Conservation (phyloP, 2,113 vertebrate genomes). For the Nothobranchius kuhntae region DNA sequence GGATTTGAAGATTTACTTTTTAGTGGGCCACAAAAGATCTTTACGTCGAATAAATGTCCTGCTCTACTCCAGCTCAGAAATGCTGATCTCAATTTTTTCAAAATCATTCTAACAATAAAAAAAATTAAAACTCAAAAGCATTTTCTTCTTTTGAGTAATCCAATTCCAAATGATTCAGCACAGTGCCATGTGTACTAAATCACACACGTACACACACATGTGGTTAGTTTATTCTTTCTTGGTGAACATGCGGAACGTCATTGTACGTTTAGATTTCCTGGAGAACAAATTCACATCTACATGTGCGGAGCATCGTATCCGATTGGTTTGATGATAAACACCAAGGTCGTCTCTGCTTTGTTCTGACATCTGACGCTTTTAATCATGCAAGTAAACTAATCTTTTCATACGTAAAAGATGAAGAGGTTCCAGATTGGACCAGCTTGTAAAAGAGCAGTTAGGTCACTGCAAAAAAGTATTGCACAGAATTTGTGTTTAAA, state of each 20-base stretch:
- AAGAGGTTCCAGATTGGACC: not conserved
- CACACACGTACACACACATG: not conserved
- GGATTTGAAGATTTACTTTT: no score
- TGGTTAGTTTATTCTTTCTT: not conserved
- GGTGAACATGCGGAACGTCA: not conserved
- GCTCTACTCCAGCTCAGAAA: not conserved
- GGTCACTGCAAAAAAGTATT: not conserved
- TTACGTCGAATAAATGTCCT: no score
- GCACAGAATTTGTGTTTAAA: not conserved
- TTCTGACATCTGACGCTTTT: not conserved
- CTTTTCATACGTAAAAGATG: not conserved
- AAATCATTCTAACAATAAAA: no score
- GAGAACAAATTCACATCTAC: not conserved
- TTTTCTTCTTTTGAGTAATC: not conserved
- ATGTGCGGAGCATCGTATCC: not conserved
- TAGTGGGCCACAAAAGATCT: no score
- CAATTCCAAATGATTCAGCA: not conserved
- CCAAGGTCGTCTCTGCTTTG: not conserved
- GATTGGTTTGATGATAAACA: not conserved
- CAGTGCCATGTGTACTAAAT: not conserved
- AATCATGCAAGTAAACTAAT: not conserved
- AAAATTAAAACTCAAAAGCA: no score
- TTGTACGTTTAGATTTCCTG: slow-evolving; percentile 19
- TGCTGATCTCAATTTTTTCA: no score
- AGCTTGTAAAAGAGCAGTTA: not conserved